Evolutionary conservation across 2,797 vertebrate genomes (phyloP), one percentile per base, ranked within the genome.

Genomic region (Mareca penelope): DNA sequence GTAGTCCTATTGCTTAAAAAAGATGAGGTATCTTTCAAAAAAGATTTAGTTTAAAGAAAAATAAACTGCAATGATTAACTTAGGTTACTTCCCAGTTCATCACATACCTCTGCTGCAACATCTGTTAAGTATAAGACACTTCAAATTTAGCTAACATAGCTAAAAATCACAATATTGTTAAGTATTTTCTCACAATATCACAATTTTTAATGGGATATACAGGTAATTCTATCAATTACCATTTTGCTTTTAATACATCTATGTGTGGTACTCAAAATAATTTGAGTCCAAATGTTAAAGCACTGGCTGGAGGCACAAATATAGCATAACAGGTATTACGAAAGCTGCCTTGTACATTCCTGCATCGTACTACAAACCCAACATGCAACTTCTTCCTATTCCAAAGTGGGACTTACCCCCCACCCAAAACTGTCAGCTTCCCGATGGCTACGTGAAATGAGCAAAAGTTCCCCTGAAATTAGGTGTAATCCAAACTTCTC

Each of bases 1-100:
- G 76, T 39, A 80, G 59, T 42, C 91, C 53, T 90, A 96, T 94
- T 89, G 89, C 93, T 95, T 95, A 95, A 89, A 93, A 95, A 96
- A 92, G 85, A 89, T 97, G 98, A 98, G 97, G 97, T 97, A 97
- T 97, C 91, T 75, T 69, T 95, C 65, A 89, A 67, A 93, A 60
- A 88, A 93, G 94, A 93, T 87, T 94, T 96, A 92, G 69, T 44
- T 81, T 80, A 94, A 94, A 87, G 93, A 91, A 94, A 93, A 67
- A 96, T 88, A 95, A 96, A 93, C 90, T 90, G 95, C 95, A 93
- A 73, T 83, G 46, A 88, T 95, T 82, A 96, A 93, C 91, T 71
- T 88, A 90, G 89, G 85, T 78, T 44, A 87, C 13, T 76, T 79
- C 89, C 55, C 75, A 91, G 68, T 84, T 70, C 23, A 81, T 63